Base-by-base conservation (phyloP, 2,888 invertebrate species). In the Venusia cambrica region DNA sequence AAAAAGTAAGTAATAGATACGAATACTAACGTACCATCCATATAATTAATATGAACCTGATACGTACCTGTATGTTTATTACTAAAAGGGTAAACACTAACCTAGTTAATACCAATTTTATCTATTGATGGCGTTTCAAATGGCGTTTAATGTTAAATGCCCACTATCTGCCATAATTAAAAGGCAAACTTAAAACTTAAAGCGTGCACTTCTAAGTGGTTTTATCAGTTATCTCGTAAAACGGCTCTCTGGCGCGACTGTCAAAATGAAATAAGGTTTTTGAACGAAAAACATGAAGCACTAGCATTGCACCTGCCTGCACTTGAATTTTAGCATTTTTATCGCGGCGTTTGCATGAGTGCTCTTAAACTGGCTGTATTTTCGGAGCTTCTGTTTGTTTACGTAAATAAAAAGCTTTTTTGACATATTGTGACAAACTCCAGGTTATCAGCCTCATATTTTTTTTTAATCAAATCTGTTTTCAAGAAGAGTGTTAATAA, bases 191-290 rank as follows among this genome's bases (percentile, higher is more conserved):
- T 34, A 5, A 17, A 19, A 17, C 11, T 25, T 14, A 22, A 38
- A 34, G 33, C 33, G 34, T 16, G 34, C 16, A 24, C 28, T 17
- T 38, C 14, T 39, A 39, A 33, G 37, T 51, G 51, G 46, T 42
- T 30, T 31, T 43, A n/a, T n/a, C n/a, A n/a, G n/a, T 48, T 53
- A 53, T 47, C 42, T 42, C 10, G 10, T 30, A 35, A 18, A 38
- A 29, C 22, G 25, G 32, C 33, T 33, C 27, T 17, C 34, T 37
- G 5, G n/a, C 13, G 7, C 6, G 7, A 31, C 38, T 46, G 42
- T 40, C 43, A 43, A 46, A 46, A 40, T 26, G 32, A 46, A 31
- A 22, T 26, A 30, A 30, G 34, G 22, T 20, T 35, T 42, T 27
- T 15, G 20, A 34, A 34, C 20, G 25, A 37, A 38, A 38, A 27